Base-by-base conservation (phyloP, 2,888 invertebrate species). In the Athalia rosae region DNA sequence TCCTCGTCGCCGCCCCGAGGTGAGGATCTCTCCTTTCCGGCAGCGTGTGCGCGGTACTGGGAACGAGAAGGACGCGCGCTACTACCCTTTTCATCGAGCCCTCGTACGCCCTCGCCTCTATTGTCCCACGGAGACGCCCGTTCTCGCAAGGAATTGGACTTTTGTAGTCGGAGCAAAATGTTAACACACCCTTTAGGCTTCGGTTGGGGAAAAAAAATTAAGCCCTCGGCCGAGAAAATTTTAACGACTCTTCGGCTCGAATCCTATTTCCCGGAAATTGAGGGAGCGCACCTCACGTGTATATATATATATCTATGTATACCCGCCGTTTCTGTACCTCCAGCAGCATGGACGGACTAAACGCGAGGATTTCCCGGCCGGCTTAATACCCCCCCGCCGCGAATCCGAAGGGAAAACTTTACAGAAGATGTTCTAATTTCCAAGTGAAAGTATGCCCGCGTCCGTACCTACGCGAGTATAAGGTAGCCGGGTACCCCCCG, bases 141-240 rank as follows among this genome's bases (percentile, higher is more conserved):
- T 43, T 71, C 58, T 69, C 66, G 81, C 82, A 77, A 84, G 80
- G 84, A 87, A 87, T 88, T 87, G 85, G 85, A 87, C 85, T 86
- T 87, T 86, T 87, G 86, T 86, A 84, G 83, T 78, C 41, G 73
- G 79, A 80, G 80, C 83, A 84, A 84, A 87, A 85, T 84, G 86
- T 87, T 87, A 87, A 88, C 86, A 81, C 81, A 83, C 83, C 85
- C 85, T 86, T 85, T 84, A 84, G 84, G 85, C 76, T 78, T 79
- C 71, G 77, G 58, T 58, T 61, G 48, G 74, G 61, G n/a, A n/a
- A 28, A 28, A 74, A 74, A 74, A 62, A 74, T 74, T 74, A 74
- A 74, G 48, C 61, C 62, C 74, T 28, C 61, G 61, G 62, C 61
- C 11, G 45, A 48, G 28, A 41, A 56, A 61, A 74, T 74, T 74